Percentiles rank a stretch among this genome's conserved stretches.
phyloP scores from a whole-genome alignment of 2,888 invertebrate species.

The Drosophila fungiperda region DNA sequence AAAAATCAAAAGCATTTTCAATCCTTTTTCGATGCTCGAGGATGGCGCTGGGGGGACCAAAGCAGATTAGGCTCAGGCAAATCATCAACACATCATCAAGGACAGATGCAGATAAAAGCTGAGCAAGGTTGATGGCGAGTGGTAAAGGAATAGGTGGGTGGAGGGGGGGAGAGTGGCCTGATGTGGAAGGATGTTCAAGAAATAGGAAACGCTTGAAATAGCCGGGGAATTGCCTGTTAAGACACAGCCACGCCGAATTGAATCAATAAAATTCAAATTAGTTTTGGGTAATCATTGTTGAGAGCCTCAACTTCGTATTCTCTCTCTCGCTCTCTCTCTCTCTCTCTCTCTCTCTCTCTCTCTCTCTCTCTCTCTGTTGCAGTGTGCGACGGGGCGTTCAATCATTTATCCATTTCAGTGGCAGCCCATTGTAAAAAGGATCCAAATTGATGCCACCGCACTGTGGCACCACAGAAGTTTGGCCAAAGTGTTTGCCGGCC shows the following conservation, averaged over 20 bases:
- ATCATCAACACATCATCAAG: conserved; percentile 63
- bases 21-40: conserved; percentile 33
- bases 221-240: conserved; percentile 48
- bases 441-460: conserved; percentile 54
- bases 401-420: conserved; percentile 80
- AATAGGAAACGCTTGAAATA: conserved; percentile 21
- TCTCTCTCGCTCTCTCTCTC: neutral
- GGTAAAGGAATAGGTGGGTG: neutral
- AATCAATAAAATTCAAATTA: conserved; percentile 83
- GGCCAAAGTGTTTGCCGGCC: conserved; percentile 56
- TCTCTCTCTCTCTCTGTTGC: neutral
- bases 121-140: neutral
- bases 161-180: neutral
- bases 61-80: conserved; percentile 53
- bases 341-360: neutral
- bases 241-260: conserved; percentile 53
- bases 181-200: conserved; percentile 8
- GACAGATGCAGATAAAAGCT: conserved; percentile 55
- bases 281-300: conserved; percentile 78
- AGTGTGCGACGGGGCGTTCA: conserved; percentile 56
- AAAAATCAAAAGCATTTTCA: conserved; percentile 56
- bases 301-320: conserved; percentile 24
- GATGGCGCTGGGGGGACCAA: neutral
- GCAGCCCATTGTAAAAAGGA: conserved; percentile 45
- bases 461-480: conserved; percentile 41